Conservation (phyloP, 2,797 vertebrate species). For the Sebastes iracundus region DNA sequence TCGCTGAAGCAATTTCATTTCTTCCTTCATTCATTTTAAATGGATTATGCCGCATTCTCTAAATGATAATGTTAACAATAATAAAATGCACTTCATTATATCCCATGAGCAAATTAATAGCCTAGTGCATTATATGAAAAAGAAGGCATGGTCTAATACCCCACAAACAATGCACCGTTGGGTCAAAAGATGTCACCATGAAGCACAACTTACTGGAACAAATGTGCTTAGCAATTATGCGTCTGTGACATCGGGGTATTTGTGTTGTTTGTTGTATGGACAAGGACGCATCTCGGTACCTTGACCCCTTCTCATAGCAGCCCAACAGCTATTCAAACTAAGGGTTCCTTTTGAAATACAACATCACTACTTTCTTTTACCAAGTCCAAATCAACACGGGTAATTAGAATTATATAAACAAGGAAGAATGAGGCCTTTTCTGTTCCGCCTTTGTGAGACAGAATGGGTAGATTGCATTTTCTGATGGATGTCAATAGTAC, state of each 20-base stretch:
- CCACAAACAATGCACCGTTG: conserved; percentile 55
- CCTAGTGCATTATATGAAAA: conserved; percentile 59
- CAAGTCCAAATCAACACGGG: conserved; percentile 63
- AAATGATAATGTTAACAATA: conserved; percentile 61
- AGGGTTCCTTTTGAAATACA: conserved; percentile 62
- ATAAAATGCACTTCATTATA: conserved; percentile 60
- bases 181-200: conserved; percentile 59
- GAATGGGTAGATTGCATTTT: conserved; percentile 50
- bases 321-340: conserved; percentile 70
- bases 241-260: conserved; percentile 50
- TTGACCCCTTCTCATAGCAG: conserved; percentile 66
- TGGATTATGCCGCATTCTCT: conserved; percentile 48
- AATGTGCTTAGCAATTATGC: conserved; percentile 65
- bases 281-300: conserved; percentile 69
- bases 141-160: conserved; percentile 46
- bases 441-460: conserved; percentile 33
- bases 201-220: conserved; percentile 60
- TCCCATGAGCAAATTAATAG: conserved; percentile 57
- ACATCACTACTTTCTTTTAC: conserved; percentile 63
- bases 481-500: conserved; percentile 63
- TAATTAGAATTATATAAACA: conserved; percentile 75
- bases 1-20: conserved; percentile 37
- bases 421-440: conserved; percentile 63
- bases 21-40: conserved; percentile 48
- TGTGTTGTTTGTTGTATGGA: conserved; percentile 53